These are phyloP conservation scores for Drosophila lacicola DNA, from an alignment of 2,888 invertebrate genomes.

Conservation along the genomic window DNA sequence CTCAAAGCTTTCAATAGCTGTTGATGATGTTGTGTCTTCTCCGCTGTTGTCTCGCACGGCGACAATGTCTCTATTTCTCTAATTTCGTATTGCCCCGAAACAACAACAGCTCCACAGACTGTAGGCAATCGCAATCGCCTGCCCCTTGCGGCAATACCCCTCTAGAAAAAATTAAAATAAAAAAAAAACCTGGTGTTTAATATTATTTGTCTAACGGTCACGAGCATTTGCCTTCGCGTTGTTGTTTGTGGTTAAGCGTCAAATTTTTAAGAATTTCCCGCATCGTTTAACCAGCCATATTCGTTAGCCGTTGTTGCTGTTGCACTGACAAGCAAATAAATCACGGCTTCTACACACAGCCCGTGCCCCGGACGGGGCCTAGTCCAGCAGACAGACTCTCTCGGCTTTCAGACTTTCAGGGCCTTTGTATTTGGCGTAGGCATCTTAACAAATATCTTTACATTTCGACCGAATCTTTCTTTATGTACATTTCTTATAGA, in stretches of 20 bases:
- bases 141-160: slow-evolving; percentile 7
- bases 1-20: slow-evolving; percentile 71
- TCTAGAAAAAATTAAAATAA: not conserved
- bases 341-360: slow-evolving; percentile 55
- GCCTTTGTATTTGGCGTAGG: slow-evolving; percentile 65
- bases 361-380: slow-evolving; percentile 1
- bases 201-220: slow-evolving; percentile 79
- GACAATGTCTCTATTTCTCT: slow-evolving; percentile 78
- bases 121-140: slow-evolving; percentile 37
- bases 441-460: slow-evolving; percentile 68
- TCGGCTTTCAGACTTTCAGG: slow-evolving; percentile 2
- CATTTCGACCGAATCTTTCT: slow-evolving; percentile 68
- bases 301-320: slow-evolving; percentile 60
- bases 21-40: slow-evolving; percentile 70
- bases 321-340: slow-evolving; percentile 78
- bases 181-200: slow-evolving; percentile 65
- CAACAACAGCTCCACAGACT: slow-evolving; percentile 25
- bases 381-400: slow-evolving; percentile 22
- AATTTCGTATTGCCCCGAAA: slow-evolving; percentile 61
- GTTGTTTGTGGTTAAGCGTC: slow-evolving; percentile 77
- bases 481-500: slow-evolving; percentile 65
- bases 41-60: slow-evolving; percentile 51
- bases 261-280: slow-evolving; percentile 77
- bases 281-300: slow-evolving; percentile 76
- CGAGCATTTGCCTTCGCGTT: slow-evolving; percentile 68